Conservation (phyloP, 37 sponge, comb jelly and placozoan species). For the Agelas oroides region DNA sequence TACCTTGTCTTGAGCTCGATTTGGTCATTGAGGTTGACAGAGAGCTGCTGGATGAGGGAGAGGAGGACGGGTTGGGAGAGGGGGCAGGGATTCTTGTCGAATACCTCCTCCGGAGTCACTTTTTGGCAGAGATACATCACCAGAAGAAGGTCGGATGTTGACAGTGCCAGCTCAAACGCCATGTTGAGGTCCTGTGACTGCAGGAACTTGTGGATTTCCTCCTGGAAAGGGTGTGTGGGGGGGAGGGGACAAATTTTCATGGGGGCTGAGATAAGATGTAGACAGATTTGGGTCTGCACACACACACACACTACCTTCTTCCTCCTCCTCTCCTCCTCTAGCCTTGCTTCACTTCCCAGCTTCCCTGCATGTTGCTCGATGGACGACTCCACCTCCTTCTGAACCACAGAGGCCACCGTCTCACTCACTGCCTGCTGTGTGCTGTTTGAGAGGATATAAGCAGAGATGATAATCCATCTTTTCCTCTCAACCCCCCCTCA, state of each 20-base stretch:
- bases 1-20: slow-evolving; percentile 85
- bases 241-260: not conserved
- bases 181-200: slow-evolving; percentile 37
- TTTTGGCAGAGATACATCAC: slow-evolving; percentile 75
- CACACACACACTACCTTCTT: slow-evolving; percentile 25
- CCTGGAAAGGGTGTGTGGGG: not conserved
- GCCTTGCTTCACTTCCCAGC: not conserved
- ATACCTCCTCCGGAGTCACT: slow-evolving; percentile 80
- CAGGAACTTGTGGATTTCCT: slow-evolving; percentile 27
- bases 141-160: slow-evolving; percentile 67
- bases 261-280: not conserved
- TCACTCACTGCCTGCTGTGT: slow-evolving; percentile 16
- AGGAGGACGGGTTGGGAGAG: slow-evolving; percentile 89
- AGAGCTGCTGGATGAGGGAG: slow-evolving; percentile 92
- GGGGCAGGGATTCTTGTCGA: slow-evolving; percentile 61
- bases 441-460: not conserved
- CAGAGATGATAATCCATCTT: no score
- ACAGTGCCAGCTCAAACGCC: slow-evolving; percentile 80
- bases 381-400: slow-evolving; percentile 35
- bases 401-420: slow-evolving; percentile 4
- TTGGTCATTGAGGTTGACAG: slow-evolving; percentile 69
- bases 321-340: slow-evolving; percentile 2
- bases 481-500: not conserved
- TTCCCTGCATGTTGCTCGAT: slow-evolving; percentile 21
- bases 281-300: not conserved